Percentiles rank a stretch among this genome's conserved stretches.
Evolutionary conservation across 1,140 invertebrate genomes (phyloP).

Genomic region (Drosophila rhopaloa): DNA sequence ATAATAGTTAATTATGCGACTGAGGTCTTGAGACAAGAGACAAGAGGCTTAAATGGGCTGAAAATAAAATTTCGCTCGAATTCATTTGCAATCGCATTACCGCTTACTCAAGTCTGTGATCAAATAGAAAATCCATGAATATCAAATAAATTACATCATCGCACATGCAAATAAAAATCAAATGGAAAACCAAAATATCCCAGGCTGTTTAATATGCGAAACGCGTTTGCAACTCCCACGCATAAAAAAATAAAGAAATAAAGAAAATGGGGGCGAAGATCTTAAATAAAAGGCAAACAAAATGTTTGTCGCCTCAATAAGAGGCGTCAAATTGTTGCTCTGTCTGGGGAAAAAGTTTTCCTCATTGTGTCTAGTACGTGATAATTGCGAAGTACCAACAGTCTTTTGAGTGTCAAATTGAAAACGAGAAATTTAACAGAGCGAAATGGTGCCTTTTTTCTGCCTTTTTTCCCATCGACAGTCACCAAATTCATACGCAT

Average conservation of each 20-base stretch:
- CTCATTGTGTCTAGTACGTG: constrained; percentile 50
- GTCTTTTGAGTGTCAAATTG: constrained; percentile 29
- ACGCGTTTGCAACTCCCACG: constrained; percentile 36
- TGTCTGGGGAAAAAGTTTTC: constrained; percentile 55
- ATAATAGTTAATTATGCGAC: constrained; percentile 46
- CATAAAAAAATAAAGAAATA: not conserved
- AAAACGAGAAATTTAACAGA: constrained; percentile 48
- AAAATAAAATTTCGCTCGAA: constrained; percentile 31
- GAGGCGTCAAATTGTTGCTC: constrained; percentile 68
- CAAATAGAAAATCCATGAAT: constrained; percentile 64
- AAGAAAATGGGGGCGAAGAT: constrained; percentile 9
- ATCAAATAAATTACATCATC: constrained; percentile 79
- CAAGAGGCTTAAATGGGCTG: constrained; percentile 35
- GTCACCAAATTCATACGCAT: constrained; percentile 96
- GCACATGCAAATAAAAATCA: constrained; percentile 40
- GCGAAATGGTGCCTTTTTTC: constrained; percentile 26
- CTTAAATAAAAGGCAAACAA: constrained; percentile 38
- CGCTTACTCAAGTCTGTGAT: constrained; percentile 7
- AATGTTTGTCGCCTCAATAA: constrained; percentile 62
- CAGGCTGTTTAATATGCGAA: constrained; percentile 69
- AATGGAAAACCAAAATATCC: constrained; percentile 48
- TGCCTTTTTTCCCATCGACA: constrained; percentile 75
- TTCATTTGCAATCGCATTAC: constrained; percentile 40
- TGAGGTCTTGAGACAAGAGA: constrained; percentile 8
- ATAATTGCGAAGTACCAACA: constrained; percentile 46